Evolutionary conservation across 2,113 vertebrate genomes (phyloP), one percentile per base, ranked within the genome.

Genomic region (Pangasianodon gigas): DNA sequence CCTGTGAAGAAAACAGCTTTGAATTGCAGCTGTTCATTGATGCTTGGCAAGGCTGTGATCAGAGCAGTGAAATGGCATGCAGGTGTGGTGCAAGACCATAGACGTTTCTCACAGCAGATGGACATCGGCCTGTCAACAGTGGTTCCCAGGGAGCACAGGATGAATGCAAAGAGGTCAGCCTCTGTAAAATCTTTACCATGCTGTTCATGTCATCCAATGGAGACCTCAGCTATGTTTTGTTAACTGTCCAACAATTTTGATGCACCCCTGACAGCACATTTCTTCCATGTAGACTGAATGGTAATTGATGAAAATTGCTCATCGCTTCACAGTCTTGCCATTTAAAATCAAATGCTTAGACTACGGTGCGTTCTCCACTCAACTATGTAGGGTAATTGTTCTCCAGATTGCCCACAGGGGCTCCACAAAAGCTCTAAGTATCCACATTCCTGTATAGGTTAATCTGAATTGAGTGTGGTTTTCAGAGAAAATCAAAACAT

Each of bases 1-100:
- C 92, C 93, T 91, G 93, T 52, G 87, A 91, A 86, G 85, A 83
- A 90, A 88, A 88, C 87, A 93, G 92, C 94, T 96, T 96, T 95
- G 94, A 96, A 95, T 95, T 95, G 95, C 95, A 95, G 95, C 95
- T 96, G 95, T 96, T 95, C 93, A 88, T 96, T 94, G 94, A 85
- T 46, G 26, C 90, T 88, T 92, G 94, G 93, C 92, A 88, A 93
- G 85, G 81, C 92, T 92, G 93, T 92, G 94, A 94, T 92, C 91
- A 65, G 19, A 87, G 92, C 89, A 89, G 90, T 91, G 87, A 95
- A 96, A 96, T 96, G 94, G 93, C 89, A 94, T 91, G 94, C 96
- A 96, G 95, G 96, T 96, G 96, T 95, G 93, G 90, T 91, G 87
- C 86, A 86, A 79, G 88, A 90, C 89, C 91, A 62, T 51, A 83